Evolutionary conservation across 1,140 invertebrate species (phyloP).

Genomic region (Chionoecetes opilio): DNA sequence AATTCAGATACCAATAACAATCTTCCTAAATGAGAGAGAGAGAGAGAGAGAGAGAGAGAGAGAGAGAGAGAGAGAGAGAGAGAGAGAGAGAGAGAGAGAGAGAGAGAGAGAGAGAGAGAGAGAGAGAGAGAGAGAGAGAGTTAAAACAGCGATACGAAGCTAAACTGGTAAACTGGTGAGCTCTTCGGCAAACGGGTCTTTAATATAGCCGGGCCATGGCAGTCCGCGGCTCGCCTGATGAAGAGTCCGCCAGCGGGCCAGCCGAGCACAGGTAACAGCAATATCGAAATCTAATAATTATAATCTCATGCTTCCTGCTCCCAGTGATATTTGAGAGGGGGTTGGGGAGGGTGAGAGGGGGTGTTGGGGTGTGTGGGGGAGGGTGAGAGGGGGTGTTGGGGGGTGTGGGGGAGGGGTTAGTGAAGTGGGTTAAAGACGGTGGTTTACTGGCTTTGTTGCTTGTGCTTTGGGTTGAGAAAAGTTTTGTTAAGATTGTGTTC

Average conservation of each 20-base stretch:
- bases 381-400: too few species aligned
- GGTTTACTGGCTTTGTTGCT: too few species aligned
- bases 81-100: not conserved
- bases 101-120: not conserved
- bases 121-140: not conserved
- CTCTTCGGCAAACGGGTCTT: not conserved
- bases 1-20: too few species aligned
- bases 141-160: not conserved
- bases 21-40: too few species aligned
- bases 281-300: constrained; percentile 31
- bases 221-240: not conserved
- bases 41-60: too few species aligned
- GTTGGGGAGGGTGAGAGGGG: too few species aligned
- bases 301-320: constrained; percentile 16
- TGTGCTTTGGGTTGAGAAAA: too few species aligned
- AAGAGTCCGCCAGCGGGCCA: not conserved
- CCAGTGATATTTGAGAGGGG: not conserved
- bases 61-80: not conserved
- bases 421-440: too few species aligned
- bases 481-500: too few species aligned
- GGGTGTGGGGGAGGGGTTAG: too few species aligned
- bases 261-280: not conserved
- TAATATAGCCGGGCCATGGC: not conserved
- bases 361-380: too few species aligned
- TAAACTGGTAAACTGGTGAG: not conserved